Evolutionary conservation across 2,113 vertebrate species (phyloP), one percentile per base, ranked within the genome.

Genomic region (Dicrurus megarhynchus): DNA sequence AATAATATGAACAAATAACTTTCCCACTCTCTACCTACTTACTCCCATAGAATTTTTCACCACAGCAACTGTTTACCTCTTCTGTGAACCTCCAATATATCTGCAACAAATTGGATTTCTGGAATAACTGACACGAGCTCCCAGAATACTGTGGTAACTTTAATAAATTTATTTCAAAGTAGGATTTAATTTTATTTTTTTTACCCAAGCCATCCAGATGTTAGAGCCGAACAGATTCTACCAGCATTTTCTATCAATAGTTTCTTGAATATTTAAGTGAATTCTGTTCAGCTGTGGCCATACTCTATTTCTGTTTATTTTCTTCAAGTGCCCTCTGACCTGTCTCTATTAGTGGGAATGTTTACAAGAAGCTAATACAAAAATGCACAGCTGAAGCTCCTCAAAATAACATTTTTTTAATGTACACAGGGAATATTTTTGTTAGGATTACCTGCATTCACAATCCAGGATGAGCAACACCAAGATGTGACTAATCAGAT

Each of bases 101-200:
- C 50, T 84, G 28, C 64, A 90, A 86, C 86, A 95, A 96, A 96
- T 84, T 92, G 71, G 89, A 96, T 94, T 96, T 93, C 85, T 90
- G 21, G 71, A 77, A 94, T 90, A 96, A 92, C 42, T 78, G 79
- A 77, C 63, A 90, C 0, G 3, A 90, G 71, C 56, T 88, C 68
- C 37, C 64, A 78, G 80, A 88, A 88, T 81, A 87, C 64, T 37
- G 16, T 56, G 35, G 71, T 59, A 93, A 74, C 68, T 74, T 80
- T 81, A 90, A 95, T 84, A 80, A 56, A 81, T 86, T 90, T 76
- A 86, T 86, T 95, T 90, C 42, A 88, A 93, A 91, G 20, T 56
- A 84, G 79, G 44, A 90, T 90, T 94, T 92, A 77, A 33, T 52
- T 68, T 68, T 53, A 26, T 65, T 49, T 64, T 33, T 69, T 74